Evolutionary conservation across 2,113 vertebrate genomes (phyloP).

Genomic region (Ptilorrhoa leucosticta): DNA sequence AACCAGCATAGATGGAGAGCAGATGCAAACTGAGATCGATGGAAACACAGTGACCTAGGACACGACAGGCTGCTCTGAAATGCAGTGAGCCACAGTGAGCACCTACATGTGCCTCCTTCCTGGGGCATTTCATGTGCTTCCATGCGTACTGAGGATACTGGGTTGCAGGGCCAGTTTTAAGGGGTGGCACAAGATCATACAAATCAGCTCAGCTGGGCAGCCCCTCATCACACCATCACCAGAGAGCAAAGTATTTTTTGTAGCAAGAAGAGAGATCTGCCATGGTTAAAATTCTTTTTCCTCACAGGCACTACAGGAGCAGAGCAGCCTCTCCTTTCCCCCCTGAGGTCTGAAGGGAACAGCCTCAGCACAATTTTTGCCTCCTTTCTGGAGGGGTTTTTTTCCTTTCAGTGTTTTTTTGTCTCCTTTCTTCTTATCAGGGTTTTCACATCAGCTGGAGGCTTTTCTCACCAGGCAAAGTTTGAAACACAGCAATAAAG

Average conservation of each 20-base stretch:
- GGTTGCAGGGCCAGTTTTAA: not conserved
- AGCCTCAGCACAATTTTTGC: not conserved
- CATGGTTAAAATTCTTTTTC: not conserved
- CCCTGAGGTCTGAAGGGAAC: not conserved
- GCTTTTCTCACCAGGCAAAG: not conserved
- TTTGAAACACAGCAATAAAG: not conserved
- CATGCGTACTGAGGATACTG: not conserved
- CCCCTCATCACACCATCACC: not conserved
- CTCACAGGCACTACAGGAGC: not conserved
- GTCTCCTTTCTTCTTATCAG: not conserved
- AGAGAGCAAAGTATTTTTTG: not conserved
- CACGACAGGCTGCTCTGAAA: not conserved
- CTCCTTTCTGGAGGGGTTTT: not conserved
- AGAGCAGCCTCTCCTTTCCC: not conserved
- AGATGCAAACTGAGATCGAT: constrained; percentile 2
- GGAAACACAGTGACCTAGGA: not conserved
- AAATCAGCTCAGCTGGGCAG: not conserved
- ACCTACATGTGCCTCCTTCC: not conserved
- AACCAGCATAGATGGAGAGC: not conserved
- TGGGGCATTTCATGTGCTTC: not conserved
- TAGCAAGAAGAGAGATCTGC: not conserved
- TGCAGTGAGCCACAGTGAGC: not conserved
- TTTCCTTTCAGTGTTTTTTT: too few species aligned
- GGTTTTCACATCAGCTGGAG: not conserved
- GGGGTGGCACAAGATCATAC: not conserved